Evolutionary conservation across 2,113 vertebrate genomes (phyloP), one percentile per base, ranked within the genome.

Genomic region (Xiphophorus maculatus): DNA sequence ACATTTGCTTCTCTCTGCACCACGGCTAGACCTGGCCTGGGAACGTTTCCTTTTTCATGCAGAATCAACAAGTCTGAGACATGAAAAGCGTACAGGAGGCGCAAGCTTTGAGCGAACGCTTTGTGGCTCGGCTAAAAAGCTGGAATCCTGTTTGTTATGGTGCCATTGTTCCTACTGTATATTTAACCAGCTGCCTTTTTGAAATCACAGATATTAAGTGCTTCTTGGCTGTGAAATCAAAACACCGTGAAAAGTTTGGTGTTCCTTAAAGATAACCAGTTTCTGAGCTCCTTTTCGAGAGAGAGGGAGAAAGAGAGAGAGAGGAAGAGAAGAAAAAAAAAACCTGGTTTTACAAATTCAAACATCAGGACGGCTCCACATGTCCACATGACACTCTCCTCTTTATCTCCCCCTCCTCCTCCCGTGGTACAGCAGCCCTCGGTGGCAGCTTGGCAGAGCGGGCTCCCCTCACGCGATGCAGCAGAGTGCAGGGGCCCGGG

Each of bases 361-460:
- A 90, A 90, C 91, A 90, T 92, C 90, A 90, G 90, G 82, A 83
- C 63, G 35, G 48, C 65, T 78, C 22, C 44, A 74, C 74, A 67
- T 72, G 76, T 69, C 70, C 74, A 71, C 60, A 67, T 44, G 60
- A 80, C 83, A 70, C 58, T 68, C 61, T 78, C 44, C 2, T 79
- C 73, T 84, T 84, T 73, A 81, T 80, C 75, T 54, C 48, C 51
- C 48, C 63, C 75, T 60, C 40, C 58, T 3, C 51, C 68, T 63
- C 37, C 63, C 51, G 27, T 58, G 71, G 66, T 79, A 76, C 4
- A 17, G 40, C 48, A 81, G 75, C 71, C 83, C 69, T 86, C 79
- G 76, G 63, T 84, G 82, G 88, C 94, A 93, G 94, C 93, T 96
- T 97, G 96, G 95, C 97, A 96, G 88, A 94, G 91, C 81, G 87